Evolutionary conservation across 2,888 invertebrate genomes (phyloP).

Genomic region (Archips crataeganus): DNA sequence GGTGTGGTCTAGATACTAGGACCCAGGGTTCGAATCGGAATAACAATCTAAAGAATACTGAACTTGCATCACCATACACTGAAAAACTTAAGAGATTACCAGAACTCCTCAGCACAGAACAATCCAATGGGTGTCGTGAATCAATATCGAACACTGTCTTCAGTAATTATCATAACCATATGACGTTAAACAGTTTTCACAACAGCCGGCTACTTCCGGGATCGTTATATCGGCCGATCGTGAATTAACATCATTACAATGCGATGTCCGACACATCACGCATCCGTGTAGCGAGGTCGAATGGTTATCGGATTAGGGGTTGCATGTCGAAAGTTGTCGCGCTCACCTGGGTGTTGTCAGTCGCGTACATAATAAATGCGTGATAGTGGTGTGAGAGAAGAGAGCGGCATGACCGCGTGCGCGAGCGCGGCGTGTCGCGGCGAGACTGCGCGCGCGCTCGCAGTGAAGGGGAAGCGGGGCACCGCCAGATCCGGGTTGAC

Average conservation of each 20-base stretch:
- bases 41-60: constrained; percentile 35
- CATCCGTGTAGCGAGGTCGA: constrained; percentile 55
- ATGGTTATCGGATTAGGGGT: constrained; percentile 46
- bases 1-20: constrained; percentile 46
- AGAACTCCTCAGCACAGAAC: constrained; percentile 29
- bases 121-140: constrained; percentile 47
- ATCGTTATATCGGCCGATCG: constrained; percentile 74
- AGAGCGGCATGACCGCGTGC: constrained; percentile 67
- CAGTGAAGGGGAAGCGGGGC: constrained; percentile 85
- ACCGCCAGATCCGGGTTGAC: constrained; percentile 81
- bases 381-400: constrained; percentile 66
- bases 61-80: constrained; percentile 21
- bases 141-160: constrained; percentile 67
- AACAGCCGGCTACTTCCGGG: constrained; percentile 84
- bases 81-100: constrained; percentile 29
- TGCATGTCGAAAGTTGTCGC: constrained; percentile 59
- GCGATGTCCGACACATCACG: constrained; percentile 57
- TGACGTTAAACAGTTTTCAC: constrained; percentile 70
- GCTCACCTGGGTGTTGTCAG: constrained; percentile 83
- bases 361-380: constrained; percentile 80
- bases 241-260: constrained; percentile 78
- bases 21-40: constrained; percentile 46
- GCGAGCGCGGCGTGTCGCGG: constrained; percentile 71
- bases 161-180: constrained; percentile 78
- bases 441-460: constrained; percentile 71